phyloP scores from a whole-genome alignment of 1,140 invertebrate genomes.

The Cydia pomonella region DNA sequence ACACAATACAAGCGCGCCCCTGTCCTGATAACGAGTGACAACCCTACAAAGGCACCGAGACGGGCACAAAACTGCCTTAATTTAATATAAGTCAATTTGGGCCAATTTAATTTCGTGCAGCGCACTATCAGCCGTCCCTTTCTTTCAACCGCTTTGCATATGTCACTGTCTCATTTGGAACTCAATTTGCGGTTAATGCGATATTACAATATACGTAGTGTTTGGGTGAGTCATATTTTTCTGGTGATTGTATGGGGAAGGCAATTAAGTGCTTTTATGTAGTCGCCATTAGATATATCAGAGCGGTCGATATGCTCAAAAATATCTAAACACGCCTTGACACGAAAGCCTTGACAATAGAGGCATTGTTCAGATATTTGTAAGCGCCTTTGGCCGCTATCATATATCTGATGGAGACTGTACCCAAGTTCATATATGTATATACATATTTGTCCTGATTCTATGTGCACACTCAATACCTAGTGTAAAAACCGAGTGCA shows the following conservation, averaged over 20 bases:
- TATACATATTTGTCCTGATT: too few species aligned
- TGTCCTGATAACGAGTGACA: slow-evolving; percentile 3
- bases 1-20: neutral
- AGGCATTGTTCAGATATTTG: too few species aligned
- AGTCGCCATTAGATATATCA: too few species aligned
- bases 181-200: slow-evolving; percentile 40
- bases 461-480: too few species aligned
- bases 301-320: too few species aligned
- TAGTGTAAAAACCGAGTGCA: too few species aligned
- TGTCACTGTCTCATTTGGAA: slow-evolving; percentile 38
- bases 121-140: slow-evolving; percentile 45
- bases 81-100: slow-evolving; percentile 77
- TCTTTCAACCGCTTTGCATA: slow-evolving; percentile 36
- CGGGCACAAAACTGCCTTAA: slow-evolving; percentile 72
- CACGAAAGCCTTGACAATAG: too few species aligned
- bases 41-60: slow-evolving; percentile 52
- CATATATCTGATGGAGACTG: too few species aligned
- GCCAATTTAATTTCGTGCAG: slow-evolving; percentile 75
- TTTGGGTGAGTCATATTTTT: neutral
- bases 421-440: too few species aligned
- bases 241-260: neutral
- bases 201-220: slow-evolving; percentile 35
- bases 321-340: too few species aligned
- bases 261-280: neutral
- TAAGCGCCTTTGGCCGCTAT: too few species aligned